phyloP scores from a whole-genome alignment of 2,888 invertebrate genomes.

The Diadegma fenestrale region DNA sequence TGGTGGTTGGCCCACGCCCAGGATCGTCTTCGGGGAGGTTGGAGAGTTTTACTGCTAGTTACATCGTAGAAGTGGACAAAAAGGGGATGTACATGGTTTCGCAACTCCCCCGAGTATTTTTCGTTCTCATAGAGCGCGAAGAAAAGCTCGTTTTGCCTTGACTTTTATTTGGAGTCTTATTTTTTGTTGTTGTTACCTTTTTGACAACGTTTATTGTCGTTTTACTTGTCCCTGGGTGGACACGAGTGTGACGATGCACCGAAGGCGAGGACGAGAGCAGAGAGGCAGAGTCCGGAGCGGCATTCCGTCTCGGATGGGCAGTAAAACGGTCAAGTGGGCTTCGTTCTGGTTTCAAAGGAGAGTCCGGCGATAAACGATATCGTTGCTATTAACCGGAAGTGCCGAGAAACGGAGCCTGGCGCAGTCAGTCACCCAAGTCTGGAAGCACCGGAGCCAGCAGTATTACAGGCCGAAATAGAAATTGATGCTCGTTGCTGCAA shows the following conservation, averaged over 20 bases:
- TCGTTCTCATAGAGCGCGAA: not conserved
- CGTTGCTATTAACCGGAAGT: slow-evolving; percentile 50
- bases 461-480: not conserved
- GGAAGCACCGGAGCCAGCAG: not conserved
- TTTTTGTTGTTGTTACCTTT: not conserved
- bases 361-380: slow-evolving; percentile 41
- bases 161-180: not conserved
- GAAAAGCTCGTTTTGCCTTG: not conserved
- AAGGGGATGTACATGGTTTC: slow-evolving; percentile 37
- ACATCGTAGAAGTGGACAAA: slow-evolving; percentile 15
- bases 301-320: slow-evolving; percentile 36
- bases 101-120: slow-evolving; percentile 29
- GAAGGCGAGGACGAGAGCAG: not conserved
- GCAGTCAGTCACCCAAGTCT: not conserved
- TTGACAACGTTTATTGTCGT: slow-evolving; percentile 12
- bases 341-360: slow-evolving; percentile 29
- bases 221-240: slow-evolving; percentile 19
- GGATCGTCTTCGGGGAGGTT: slow-evolving; percentile 32
- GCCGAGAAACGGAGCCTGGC: slow-evolving; percentile 14
- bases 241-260: slow-evolving; percentile 4
- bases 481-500: not conserved
- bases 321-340: slow-evolving; percentile 32
- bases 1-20: slow-evolving; percentile 29
- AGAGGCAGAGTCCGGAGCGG: not conserved
- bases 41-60: slow-evolving; percentile 51